Percentiles rank a stretch among this genome's conserved stretches.
Conservation (phyloP, 1,140 invertebrate species). For the Diplogasteroides magnus region DNA sequence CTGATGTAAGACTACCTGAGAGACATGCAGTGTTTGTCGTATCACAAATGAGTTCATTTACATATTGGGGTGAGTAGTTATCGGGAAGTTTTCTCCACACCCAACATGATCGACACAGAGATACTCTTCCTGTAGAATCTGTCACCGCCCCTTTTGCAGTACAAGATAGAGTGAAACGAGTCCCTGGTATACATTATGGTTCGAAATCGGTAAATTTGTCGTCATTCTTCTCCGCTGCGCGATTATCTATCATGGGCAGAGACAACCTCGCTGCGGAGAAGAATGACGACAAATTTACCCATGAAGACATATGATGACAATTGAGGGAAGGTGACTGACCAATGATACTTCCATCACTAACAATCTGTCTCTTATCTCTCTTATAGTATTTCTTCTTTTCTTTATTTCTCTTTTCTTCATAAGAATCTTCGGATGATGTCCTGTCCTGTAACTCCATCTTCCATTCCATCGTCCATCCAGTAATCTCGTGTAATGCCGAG, state of each 20-base stretch:
- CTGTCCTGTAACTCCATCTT: neutral
- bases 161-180: conserved; percentile 15
- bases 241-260: neutral
- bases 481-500: neutral
- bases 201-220: neutral
- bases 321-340: neutral
- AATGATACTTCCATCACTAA: conserved; percentile 3
- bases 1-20: conserved; percentile 8
- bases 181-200: conserved; percentile 8
- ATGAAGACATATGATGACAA: neutral
- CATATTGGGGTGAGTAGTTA: conserved; percentile 16
- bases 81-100: conserved; percentile 16
- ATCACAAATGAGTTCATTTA: conserved; percentile 21
- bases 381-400: conserved; percentile 1
- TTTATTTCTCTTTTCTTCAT: conserved; percentile 7
- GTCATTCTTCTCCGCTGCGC: too few species aligned
- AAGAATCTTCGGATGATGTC: neutral
- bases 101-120: conserved; percentile 19
- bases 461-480: too few species aligned
- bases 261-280: too few species aligned
- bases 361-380: conserved; percentile 12
- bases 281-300: neutral
- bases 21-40: conserved; percentile 5
- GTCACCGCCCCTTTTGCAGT: conserved; percentile 10
- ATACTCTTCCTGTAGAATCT: conserved; percentile 6